Evolutionary conservation across 2,113 vertebrate genomes (phyloP), one percentile per base, ranked within the genome.

Genomic region (Ochotona princeps): DNA sequence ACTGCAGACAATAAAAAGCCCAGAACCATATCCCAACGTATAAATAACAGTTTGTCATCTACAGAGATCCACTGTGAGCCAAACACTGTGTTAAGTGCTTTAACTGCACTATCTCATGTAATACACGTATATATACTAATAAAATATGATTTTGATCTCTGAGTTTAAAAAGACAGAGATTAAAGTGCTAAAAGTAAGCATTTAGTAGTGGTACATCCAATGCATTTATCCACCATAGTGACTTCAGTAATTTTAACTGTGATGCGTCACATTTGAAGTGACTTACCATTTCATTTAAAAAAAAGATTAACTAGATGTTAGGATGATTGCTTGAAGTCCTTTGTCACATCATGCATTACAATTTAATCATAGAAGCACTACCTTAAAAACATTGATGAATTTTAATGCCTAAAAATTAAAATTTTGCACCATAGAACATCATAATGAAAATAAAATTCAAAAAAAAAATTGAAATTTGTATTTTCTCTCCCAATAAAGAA

Each of bases 161-260:
- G 74, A 74, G 15, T 49, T 86, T 78, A 78, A 90, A 47, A 30
- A 28, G 28, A 84, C 8, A 15, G 28, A 84, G 11, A 15, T 67
- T 12, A 67, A 84, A 90, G n/a, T 72, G 44, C 8, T 72, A 60
- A 66, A 78, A 69, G 26, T 5, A 28, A 13, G 9, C 35, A 74
- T 83, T 74, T 51, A 78, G 28, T 88, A n/a, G 35, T 80, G 32
- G 20, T 69, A 75, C 47, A 78, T 66, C 15, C 26, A 79, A 13
- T 66, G 18, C 66, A 75, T 38, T 87, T 73, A 70, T n/a, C 15
- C 28, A 44, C 20, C 49, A 38, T 75, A 76, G 49, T 92, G 32
- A 78, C 17, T 76, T 81, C 35, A 65, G 66, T 80, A 23, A 88
- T 61, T 61, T 87, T 13, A 69, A 90, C 57, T 90, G 30, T 92